phyloP scores from a whole-genome alignment of 2,113 vertebrate genomes.

The Epinephelus cyanopodus region DNA sequence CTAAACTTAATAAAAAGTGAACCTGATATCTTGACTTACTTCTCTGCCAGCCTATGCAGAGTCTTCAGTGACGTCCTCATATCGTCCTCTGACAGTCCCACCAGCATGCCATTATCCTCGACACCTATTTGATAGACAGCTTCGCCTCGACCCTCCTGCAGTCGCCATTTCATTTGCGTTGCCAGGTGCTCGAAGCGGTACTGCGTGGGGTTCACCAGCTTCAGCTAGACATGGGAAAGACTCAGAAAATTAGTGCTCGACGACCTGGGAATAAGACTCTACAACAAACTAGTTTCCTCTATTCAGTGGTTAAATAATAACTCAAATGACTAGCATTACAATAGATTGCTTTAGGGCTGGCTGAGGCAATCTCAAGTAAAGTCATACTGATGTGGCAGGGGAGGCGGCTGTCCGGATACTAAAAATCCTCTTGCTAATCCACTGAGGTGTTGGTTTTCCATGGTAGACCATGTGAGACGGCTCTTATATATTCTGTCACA shows the following conservation, averaged over 20 bases:
- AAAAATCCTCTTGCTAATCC: constrained; percentile 62
- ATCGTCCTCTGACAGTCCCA: constrained; percentile 95
- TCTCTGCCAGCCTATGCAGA: constrained; percentile 94
- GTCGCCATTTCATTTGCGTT: constrained; percentile 99
- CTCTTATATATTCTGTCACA: neutral
- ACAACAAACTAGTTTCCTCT: too few relatives aligned
- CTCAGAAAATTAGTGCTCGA: constrained; percentile 17
- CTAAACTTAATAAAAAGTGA: neutral
- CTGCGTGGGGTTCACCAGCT: constrained; percentile 96
- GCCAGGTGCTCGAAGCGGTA: constrained; percentile 98
- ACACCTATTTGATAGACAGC: constrained; percentile 99
- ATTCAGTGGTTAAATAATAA: neutral
- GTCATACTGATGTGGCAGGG: constrained; percentile 8
- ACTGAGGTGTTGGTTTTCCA: constrained; percentile 44
- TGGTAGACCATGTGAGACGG: neutral
- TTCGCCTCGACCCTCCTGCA: constrained; percentile 97
- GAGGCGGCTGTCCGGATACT: constrained; percentile 38
- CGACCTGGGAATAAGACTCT: too few relatives aligned
- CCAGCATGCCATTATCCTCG: constrained; percentile 97
- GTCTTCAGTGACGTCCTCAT: constrained; percentile 96
- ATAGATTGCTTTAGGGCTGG: neutral
- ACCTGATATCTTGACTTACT: constrained; percentile 81
- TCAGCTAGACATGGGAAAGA: constrained; percentile 84
- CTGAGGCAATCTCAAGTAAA: neutral
- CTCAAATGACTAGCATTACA: neutral